Conservation (phyloP, 1,140 invertebrate genomes). For the Papilio xuthus region DNA sequence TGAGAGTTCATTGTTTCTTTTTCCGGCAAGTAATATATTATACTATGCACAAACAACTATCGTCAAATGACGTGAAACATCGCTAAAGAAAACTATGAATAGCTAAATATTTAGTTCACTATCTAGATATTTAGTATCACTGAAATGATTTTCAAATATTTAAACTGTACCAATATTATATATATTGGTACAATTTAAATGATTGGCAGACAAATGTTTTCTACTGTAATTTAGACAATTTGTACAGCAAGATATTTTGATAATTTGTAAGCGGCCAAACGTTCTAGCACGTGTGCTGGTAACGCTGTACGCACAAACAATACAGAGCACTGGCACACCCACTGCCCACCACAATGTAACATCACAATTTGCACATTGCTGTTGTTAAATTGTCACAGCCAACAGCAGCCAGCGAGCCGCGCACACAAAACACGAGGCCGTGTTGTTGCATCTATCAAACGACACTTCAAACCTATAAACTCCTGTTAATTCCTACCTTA, state of each 20-base stretch:
- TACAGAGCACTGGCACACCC: background rate
- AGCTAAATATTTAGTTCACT: too few species aligned
- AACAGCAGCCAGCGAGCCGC: background rate
- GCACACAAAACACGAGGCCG: background rate
- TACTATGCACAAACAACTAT: too few species aligned
- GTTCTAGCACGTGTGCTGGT: background rate
- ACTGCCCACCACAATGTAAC: background rate
- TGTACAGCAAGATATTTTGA: background rate
- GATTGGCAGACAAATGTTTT: background rate
- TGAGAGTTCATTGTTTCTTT: too few species aligned
- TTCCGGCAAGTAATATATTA: too few species aligned
- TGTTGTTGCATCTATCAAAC: background rate
- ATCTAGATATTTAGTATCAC: too few species aligned
- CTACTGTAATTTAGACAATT: background rate
- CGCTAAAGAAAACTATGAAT: too few species aligned
- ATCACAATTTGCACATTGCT: background rate
- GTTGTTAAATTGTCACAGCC: background rate
- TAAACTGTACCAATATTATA: too few species aligned
- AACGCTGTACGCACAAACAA: background rate
- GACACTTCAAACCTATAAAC: background rate
- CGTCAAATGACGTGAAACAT: too few species aligned
- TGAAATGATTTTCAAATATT: too few species aligned
- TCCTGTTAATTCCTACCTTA: too few species aligned
- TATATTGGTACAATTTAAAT: too few species aligned
- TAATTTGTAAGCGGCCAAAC: background rate